A percentile compares a stretch with the other conserved stretches of the same genome.
phyloP scores from a whole-genome alignment of 2,797 vertebrate genomes.

The Mionectes olivaceus region DNA sequence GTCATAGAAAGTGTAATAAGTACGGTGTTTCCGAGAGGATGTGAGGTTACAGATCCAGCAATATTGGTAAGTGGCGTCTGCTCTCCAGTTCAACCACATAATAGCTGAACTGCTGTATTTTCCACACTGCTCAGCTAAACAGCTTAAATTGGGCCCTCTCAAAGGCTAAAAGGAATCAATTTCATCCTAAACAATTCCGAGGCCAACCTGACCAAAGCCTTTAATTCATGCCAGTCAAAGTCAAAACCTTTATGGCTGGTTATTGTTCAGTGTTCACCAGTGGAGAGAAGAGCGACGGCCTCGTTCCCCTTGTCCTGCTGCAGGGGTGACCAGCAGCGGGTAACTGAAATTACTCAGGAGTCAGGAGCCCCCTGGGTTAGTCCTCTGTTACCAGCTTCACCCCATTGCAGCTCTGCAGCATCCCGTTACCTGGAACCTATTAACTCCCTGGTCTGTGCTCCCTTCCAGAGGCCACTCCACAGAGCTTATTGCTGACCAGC shows the following conservation, averaged over 20 bases:
- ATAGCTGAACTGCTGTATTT: constrained; percentile 54
- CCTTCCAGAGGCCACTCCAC: neutral
- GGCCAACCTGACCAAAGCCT: constrained; percentile 56
- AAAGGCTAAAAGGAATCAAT: constrained; percentile 22
- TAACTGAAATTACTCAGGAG: neutral
- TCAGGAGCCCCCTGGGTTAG: neutral
- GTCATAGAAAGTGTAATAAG: neutral
- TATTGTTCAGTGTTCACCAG: neutral
- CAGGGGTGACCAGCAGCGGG: neutral
- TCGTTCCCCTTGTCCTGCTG: neutral
- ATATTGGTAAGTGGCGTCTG: neutral
- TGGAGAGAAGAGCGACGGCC: neutral
- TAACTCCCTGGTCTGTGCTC: neutral
- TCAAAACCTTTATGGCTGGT: neutral
- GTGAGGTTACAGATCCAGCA: constrained; percentile 42
- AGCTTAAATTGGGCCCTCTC: constrained; percentile 50
- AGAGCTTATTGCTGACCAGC: constrained; percentile 35
- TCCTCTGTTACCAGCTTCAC: neutral
- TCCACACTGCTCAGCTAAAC: constrained; percentile 66
- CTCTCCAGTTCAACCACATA: constrained; percentile 60
- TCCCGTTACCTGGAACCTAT: constrained; percentile 11
- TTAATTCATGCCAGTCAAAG: constrained; percentile 36
- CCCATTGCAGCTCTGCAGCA: neutral
- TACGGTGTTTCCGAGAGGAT: neutral
- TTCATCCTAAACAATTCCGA: constrained; percentile 57